These are phyloP conservation scores for Chauna torquata DNA, from an alignment of 2,113 vertebrate genomes.

Conservation along the genomic window DNA sequence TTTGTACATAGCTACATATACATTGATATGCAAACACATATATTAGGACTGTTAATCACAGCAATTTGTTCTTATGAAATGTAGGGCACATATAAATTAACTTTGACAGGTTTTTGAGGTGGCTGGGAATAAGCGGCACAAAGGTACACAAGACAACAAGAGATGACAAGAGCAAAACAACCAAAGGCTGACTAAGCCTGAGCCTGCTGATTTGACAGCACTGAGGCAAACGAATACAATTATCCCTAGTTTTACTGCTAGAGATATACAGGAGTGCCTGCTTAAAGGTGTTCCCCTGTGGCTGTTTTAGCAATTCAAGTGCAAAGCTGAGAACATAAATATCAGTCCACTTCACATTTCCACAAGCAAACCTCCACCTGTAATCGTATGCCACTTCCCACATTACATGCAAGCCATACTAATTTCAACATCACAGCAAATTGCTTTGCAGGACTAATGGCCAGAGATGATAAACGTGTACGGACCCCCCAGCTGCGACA, in stretches of 20 bases:
- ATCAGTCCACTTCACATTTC: not conserved
- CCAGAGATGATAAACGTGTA: not conserved
- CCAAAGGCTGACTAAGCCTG: not conserved
- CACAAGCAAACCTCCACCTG: not conserved
- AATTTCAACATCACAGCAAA: not conserved
- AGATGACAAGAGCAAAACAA: not conserved
- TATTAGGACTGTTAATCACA: not conserved
- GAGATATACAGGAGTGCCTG: not conserved
- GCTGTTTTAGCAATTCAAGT: not conserved
- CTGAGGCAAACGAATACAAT: not conserved
- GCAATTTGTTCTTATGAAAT: not conserved
- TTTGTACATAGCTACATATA: not conserved
- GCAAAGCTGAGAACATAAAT: not conserved
- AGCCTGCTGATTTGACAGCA: not conserved
- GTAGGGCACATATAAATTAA: not conserved
- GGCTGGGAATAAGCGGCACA: not conserved
- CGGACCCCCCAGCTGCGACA: not conserved
- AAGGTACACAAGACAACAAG: not conserved
- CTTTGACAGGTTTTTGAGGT: not conserved
- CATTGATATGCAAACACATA: accelerated
- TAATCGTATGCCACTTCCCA: not conserved
- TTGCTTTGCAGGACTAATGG: not conserved
- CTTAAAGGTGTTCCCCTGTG: not conserved
- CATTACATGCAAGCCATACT: not conserved
- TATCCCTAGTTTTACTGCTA: not conserved